Percentiles rank a stretch among this genome's conserved stretches.
Evolutionary conservation across 1,140 invertebrate species (phyloP).

Genomic region (Plodia interpunctella): DNA sequence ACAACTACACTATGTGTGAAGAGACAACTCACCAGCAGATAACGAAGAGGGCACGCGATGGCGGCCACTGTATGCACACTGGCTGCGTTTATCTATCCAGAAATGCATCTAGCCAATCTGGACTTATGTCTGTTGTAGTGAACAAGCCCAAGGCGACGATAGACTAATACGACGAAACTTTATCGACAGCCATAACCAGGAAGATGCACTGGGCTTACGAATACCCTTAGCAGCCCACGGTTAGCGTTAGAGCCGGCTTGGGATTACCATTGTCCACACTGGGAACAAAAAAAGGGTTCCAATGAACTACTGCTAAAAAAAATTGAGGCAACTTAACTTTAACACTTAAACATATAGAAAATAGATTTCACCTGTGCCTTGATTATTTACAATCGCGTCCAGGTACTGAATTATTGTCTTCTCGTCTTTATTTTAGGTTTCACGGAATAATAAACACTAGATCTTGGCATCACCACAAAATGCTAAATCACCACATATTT

Average conservation of each 20-base stretch:
- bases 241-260: neutral
- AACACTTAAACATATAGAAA: neutral
- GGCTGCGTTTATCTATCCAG: conserved; percentile 84
- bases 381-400: neutral
- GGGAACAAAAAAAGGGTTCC: neutral
- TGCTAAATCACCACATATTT: no score
- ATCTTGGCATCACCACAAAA: conserved; percentile 8
- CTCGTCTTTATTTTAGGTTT: neutral
- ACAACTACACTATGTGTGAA: neutral
- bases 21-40: conserved; percentile 58
- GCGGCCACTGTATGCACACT: conserved; percentile 81
- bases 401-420: conserved; percentile 1
- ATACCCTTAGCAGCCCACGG: neutral
- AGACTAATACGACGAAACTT: neutral
- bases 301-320: neutral
- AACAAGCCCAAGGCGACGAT: neutral
- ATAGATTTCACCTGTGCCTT: neutral
- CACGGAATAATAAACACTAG: neutral
- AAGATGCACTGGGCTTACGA: neutral
- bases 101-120: conserved; percentile 79
- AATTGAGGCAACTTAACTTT: neutral
- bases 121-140: neutral
- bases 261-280: neutral
- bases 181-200: neutral
- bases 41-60: conserved; percentile 77